Evolutionary conservation across 2,888 invertebrate genomes (phyloP).

Genomic region (Brachylomia viminalis): DNA sequence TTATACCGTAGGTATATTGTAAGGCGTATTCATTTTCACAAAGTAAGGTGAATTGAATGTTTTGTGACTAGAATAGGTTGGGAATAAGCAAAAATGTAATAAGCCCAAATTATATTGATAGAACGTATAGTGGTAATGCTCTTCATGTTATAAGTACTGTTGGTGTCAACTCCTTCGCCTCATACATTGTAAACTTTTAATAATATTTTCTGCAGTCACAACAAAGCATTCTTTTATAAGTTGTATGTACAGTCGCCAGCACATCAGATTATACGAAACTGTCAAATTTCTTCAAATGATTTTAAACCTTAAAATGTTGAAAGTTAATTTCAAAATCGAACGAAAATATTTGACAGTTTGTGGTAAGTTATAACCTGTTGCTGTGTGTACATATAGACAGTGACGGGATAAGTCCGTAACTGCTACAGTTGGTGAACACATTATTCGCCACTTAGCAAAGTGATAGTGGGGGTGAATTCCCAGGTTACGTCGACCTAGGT

Average conservation of each 20-base stretch:
- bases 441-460: background rate
- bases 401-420: background rate
- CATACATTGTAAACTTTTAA: background rate
- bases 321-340: no score
- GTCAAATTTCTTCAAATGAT: no score
- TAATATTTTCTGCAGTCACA: background rate
- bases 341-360: no score
- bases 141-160: conserved; percentile 12
- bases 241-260: no score
- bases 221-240: background rate
- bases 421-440: background rate
- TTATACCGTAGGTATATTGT: conserved; percentile 28
- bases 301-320: no score
- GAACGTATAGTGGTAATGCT: conserved; percentile 12
- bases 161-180: conserved; percentile 1
- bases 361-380: no score
- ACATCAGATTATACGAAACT: no score
- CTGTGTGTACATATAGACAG: background rate
- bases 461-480: background rate
- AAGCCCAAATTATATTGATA: conserved; percentile 31
- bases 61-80: conserved; percentile 41
- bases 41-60: conserved; percentile 13
- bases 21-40: conserved; percentile 20
- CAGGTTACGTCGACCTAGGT: background rate
- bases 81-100: conserved; percentile 44